Percentiles rank a stretch among this genome's conserved stretches.
Conservation (phyloP, 2,888 invertebrate species). For the Andrena hattorfiana region DNA sequence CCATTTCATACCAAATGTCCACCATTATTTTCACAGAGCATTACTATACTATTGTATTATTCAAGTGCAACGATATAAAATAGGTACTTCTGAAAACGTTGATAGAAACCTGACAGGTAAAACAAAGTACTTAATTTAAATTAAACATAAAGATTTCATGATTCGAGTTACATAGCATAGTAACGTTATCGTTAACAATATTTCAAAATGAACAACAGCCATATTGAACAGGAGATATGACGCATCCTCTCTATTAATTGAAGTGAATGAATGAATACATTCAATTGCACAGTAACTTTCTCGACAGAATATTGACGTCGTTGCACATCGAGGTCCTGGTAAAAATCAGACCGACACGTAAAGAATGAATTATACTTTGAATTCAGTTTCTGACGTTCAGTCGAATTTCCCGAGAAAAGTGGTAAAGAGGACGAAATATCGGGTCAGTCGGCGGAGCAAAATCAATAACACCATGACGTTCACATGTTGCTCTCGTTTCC, state of each 20-base stretch:
- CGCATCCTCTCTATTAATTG: too few species aligned
- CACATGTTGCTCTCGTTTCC: conserved; percentile 76
- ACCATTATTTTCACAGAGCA: not conserved
- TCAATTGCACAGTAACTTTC: too few species aligned
- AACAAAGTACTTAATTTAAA: not conserved
- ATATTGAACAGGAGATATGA: too few species aligned
- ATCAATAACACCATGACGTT: conserved; percentile 76
- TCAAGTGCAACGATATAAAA: not conserved
- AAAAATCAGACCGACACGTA: not conserved
- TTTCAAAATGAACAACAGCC: not conserved
- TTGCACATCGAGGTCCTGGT: not conserved
- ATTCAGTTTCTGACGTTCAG: conserved; percentile 1
- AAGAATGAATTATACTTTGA: not conserved
- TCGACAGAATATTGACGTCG: not conserved
- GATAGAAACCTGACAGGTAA: not conserved
- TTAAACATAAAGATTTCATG: too few species aligned
- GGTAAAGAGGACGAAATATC: conserved; percentile 57
- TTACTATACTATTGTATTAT: not conserved
- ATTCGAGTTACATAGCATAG: too few species aligned
- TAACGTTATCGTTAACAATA: not conserved
- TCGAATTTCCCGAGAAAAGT: conserved; percentile 11
- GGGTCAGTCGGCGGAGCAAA: conserved; percentile 70
- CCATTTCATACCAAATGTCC: not conserved
- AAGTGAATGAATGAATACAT: too few species aligned
- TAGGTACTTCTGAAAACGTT: not conserved